Percentiles rank a stretch among this genome's conserved stretches.
phyloP scores from a whole-genome alignment of 2,113 vertebrate genomes.

The Rhea americana region DNA sequence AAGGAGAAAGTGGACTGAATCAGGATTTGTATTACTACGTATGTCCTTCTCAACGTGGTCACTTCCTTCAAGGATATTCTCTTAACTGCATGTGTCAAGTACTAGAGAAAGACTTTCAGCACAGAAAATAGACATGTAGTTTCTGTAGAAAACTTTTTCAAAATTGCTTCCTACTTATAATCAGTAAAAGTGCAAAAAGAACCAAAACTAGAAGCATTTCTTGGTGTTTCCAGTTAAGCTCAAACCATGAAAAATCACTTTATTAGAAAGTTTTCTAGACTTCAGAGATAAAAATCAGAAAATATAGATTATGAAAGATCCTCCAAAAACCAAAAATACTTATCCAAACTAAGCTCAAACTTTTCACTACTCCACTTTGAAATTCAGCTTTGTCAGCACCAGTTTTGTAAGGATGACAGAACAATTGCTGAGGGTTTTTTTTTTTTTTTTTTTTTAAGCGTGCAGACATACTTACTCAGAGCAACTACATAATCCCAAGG shows the following conservation, averaged over 20 bases:
- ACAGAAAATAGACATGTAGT: background rate
- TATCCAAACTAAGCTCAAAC: background rate
- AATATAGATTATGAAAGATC: background rate
- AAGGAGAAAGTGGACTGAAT: rapidly evolving
- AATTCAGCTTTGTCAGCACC: background rate
- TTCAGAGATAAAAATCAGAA: background rate
- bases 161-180: background rate
- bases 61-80: background rate
- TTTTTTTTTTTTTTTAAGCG: background rate
- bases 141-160: background rate
- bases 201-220: background rate
- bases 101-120: background rate
- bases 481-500: rapidly evolving
- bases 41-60: background rate
- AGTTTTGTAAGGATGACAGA: background rate
- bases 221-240: background rate
- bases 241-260: background rate
- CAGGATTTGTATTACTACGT: background rate
- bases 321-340: background rate
- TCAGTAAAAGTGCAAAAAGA: background rate
- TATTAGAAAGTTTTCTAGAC: background rate
- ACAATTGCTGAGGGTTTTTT: background rate
- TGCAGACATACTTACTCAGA: rapidly evolving
- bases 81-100: rapidly evolving
- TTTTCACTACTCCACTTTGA: background rate